phyloP scores from a whole-genome alignment of 1,140 invertebrate genomes.

The Atopsyche davidsoni region DNA sequence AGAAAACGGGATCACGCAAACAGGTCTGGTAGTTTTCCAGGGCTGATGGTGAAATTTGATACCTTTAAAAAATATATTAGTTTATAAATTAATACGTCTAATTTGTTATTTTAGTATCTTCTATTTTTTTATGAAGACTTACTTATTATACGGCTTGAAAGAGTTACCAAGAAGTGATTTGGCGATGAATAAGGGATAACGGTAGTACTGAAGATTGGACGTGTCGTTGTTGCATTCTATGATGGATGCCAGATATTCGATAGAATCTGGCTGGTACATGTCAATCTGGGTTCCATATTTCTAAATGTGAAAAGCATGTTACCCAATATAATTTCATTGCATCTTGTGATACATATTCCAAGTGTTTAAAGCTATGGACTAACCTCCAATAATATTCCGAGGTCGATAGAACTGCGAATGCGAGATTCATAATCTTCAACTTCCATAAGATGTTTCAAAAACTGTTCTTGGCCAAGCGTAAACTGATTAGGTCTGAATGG shows the following conservation, averaged over 20 bases:
- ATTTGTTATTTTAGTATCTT: background rate
- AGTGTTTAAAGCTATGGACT: conserved; percentile 29
- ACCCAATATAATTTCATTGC: too few relatives aligned
- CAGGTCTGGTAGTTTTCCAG: conserved; percentile 53
- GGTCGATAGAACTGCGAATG: conserved; percentile 57
- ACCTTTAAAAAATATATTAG: conserved; percentile 13
- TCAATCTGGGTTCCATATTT: conserved; percentile 45
- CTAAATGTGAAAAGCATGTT: conserved; percentile 32
- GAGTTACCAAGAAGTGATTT: conserved; percentile 54
- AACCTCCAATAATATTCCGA: conserved; percentile 48
- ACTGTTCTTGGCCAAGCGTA: conserved; percentile 34
- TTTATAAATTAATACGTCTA: background rate
- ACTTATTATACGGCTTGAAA: conserved; percentile 23
- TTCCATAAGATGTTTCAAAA: conserved; percentile 39
- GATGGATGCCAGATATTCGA: conserved; percentile 58
- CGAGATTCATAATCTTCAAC: conserved; percentile 54
- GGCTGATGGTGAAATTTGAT: conserved; percentile 43
- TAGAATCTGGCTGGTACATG: conserved; percentile 46
- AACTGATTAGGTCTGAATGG: conserved; percentile 52
- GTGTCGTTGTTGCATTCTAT: conserved; percentile 62
- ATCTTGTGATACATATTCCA: too few relatives aligned
- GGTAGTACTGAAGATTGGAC: conserved; percentile 58
- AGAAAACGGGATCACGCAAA: conserved; percentile 61
- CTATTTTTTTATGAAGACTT: background rate
- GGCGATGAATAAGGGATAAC: conserved; percentile 50